Conservation (phyloP, 2,797 vertebrate genomes). For the Rhinichthys osculus region DNA sequence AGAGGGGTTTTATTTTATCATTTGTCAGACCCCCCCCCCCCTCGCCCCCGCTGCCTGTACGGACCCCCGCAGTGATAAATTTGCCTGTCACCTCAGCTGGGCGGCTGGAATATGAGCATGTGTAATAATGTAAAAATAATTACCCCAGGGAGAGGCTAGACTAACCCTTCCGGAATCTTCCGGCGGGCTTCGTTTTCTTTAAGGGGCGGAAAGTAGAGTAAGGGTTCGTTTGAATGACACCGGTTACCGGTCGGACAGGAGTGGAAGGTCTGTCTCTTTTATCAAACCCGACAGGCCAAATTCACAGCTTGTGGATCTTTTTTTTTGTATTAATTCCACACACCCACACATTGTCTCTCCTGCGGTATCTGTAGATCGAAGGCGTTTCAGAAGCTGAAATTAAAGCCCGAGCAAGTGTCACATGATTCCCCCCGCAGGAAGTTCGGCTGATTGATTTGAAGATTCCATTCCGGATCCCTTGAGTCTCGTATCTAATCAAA, state of each 20-base stretch:
- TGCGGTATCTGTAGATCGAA: slow-evolving; percentile 20
- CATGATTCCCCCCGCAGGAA: slow-evolving; percentile 22
- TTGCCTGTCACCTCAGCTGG: slow-evolving; percentile 83
- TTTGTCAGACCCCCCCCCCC: slow-evolving; percentile 77
- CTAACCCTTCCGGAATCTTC: slow-evolving; percentile 63
- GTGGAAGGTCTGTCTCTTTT: slow-evolving; percentile 60
- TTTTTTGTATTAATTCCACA: background rate
- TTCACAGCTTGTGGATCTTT: background rate
- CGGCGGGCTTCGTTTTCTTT: slow-evolving; percentile 60
- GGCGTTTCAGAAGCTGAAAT: slow-evolving; percentile 30
- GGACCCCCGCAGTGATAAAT: slow-evolving; percentile 83
- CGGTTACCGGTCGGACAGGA: slow-evolving; percentile 69
- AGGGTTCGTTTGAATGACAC: slow-evolving; percentile 78
- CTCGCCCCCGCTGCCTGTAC: slow-evolving; percentile 67
- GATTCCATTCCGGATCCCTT: slow-evolving; percentile 48
- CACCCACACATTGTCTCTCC: slow-evolving; percentile 3
- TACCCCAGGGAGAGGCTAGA: slow-evolving; percentile 80
- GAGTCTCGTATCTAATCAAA: slow-evolving; percentile 46
- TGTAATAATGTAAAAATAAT: slow-evolving; percentile 90
- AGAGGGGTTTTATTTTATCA: slow-evolving; percentile 86
- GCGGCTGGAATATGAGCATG: slow-evolving; percentile 84
- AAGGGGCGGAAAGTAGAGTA: slow-evolving; percentile 2
- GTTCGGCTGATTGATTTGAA: slow-evolving; percentile 41
- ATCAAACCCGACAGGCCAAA: slow-evolving; percentile 74
- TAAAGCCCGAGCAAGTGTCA: slow-evolving; percentile 24